Evolutionary conservation across 1,140 invertebrate genomes (phyloP).

Genomic region (Aporrectodea caliginosa): DNA sequence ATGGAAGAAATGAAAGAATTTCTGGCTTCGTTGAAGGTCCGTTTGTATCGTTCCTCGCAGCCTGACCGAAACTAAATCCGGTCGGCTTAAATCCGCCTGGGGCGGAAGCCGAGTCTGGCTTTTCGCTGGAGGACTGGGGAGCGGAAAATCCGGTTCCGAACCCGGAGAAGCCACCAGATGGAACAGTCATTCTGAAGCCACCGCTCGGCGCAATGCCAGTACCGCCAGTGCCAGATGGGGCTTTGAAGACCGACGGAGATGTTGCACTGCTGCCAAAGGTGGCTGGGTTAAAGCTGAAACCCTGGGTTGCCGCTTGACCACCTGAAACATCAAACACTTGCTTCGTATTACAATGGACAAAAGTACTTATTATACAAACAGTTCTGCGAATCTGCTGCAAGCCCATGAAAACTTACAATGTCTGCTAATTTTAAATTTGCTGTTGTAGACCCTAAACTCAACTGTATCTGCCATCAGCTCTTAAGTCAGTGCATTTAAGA

Average conservation of each 20-base stretch:
- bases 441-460: too few species aligned
- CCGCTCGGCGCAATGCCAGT: not conserved
- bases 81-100: not conserved
- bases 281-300: not conserved
- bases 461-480: too few species aligned
- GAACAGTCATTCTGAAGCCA: not conserved
- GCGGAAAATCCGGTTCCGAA: not conserved
- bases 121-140: not conserved
- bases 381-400: too few species aligned
- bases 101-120: not conserved
- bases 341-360: not conserved
- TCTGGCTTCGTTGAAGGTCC: not conserved
- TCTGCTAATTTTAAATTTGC: too few species aligned
- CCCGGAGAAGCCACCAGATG: not conserved
- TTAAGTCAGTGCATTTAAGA: too few species aligned
- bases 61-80: not conserved
- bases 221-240: not conserved
- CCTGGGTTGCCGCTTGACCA: not conserved
- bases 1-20: not conserved
- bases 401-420: too few species aligned
- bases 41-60: not conserved
- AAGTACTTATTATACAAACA: too few species aligned
- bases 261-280: not conserved
- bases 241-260: not conserved
- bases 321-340: not conserved